Evolutionary conservation across 2,888 invertebrate species (phyloP), one percentile per base, ranked within the genome.

Genomic region (Catocala sponsa): DNA sequence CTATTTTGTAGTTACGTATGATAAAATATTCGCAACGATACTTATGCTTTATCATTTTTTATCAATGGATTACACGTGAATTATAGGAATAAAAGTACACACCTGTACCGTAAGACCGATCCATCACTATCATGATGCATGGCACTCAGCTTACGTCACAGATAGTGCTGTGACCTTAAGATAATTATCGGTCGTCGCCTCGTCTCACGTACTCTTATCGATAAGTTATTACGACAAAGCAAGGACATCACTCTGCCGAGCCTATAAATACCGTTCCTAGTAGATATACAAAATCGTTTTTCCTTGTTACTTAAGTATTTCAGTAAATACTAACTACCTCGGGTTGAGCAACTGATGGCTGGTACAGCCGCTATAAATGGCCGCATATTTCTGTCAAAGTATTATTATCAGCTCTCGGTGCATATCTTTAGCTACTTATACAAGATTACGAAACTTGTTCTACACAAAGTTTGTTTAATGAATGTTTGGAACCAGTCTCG

Each of bases 121-220:
- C 70, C 76, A 70, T 67, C 78, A 79, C 81, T 88, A 87, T 88
- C 88, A 74, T 76, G 79, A 73, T 80, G 80, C 80, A 86, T 87
- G 83, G 84, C 79, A 85, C 78, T 83, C 79, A 82, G 80, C 64
- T 83, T 74, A 87, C 91, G 90, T 91, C 90, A 91, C 78, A 81
- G 93, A 92, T 93, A 94, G 86, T 89, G 83, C 66, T 87, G 84
- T 86, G 92, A 93, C 93, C 93, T 93, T 91, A 90, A 87, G 90
- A 92, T 89, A 92, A 90, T 90, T 92, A 94, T 93, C 94, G 94
- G 94, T 92, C 93, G 91, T 80, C 91, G 93, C 86, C 93, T 88
- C 90, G 88, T 86, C 88, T 86, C 82, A 74, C 76, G 72, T 74
- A 72, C 66, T 76, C 83, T 87, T 89, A 88, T 91, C 90, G 90